Evolutionary conservation across 2,113 vertebrate genomes (phyloP), one percentile per base, ranked within the genome.

Genomic region (Microcebus jonahi): DNA sequence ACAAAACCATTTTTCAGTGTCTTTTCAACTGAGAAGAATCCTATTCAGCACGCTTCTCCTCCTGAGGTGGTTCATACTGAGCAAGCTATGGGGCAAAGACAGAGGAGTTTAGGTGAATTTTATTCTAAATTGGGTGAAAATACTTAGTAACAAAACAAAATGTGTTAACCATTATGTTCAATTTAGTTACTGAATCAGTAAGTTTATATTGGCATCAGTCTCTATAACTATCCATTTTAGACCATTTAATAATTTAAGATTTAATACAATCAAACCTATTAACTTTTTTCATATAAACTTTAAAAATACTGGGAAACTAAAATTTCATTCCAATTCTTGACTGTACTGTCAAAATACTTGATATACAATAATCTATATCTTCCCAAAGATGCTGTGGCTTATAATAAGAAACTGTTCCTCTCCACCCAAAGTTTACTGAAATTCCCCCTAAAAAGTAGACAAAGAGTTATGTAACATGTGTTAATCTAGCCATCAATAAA

Each of bases 61-160:
- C 99, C 96, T 98, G 98, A 86, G 98, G 96, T 57, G 98, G 98
- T 98, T 99, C 99, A 94, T 99, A 99, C 97, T 99, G 99, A 98
- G 99, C 98, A 98, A 99, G 99, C 99, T 99, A 98, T 50, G 97
- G 85, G 97, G 96, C 96, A 98, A 97, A 99, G 97, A 96, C 98
- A 96, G 94, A 98, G 98, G 96, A 94, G 95, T 97, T 98, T n/a
- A 89, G 92, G 98, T 98, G 81, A 97, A 97, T 97, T 96, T 90
- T 95, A 97, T 94, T 98, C 95, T 95, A 97, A 95, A 92, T 25
- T 97, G 84, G 90, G 65, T 90, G 82, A 97, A 84, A 91, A 45
- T 10, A 55, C 63, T 83, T 89, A 84, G 73, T 70, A 96, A 96
- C 59, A 96, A 97, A 94, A 95, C 2, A 67, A 87, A 83, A 92